Percentiles rank a stretch among this genome's conserved stretches.
These are phyloP conservation scores for Drosophila pseudoananassae DNA, from an alignment of 1,140 invertebrate genomes.

Conservation along the genomic window DNA sequence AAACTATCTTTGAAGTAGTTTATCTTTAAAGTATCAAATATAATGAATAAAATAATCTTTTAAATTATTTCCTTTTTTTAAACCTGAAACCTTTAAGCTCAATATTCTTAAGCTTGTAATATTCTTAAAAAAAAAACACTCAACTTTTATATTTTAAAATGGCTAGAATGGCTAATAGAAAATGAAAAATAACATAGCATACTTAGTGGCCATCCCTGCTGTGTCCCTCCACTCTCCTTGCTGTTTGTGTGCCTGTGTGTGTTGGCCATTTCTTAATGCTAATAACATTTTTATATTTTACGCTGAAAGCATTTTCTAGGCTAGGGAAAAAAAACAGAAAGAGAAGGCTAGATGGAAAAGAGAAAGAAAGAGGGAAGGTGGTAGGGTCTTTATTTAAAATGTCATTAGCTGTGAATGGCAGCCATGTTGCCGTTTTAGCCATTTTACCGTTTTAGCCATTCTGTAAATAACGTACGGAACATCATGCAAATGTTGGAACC, in stretches of 20 bases:
- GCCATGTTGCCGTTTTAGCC: conserved; percentile 72
- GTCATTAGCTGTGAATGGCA: conserved; percentile 73
- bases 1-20: no score
- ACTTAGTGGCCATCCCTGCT: conserved; percentile 46
- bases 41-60: no score
- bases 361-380: neutral
- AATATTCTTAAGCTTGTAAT: neutral
- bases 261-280: conserved; percentile 45
- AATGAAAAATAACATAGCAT: conserved; percentile 50
- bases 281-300: conserved; percentile 67
- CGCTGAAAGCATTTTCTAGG: conserved; percentile 44
- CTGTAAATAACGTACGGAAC: conserved; percentile 63
- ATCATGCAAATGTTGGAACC: conserved; percentile 78
- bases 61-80: no score
- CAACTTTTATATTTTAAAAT: conserved; percentile 5
- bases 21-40: no score
- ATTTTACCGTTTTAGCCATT: conserved; percentile 71
- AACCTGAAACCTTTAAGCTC: neutral
- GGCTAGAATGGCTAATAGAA: conserved; percentile 20
- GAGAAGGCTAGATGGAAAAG: neutral
- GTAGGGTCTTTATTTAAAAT: conserved; percentile 57
- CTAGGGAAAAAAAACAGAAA: conserved; percentile 13
- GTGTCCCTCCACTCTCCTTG: conserved; percentile 17
- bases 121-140: neutral
- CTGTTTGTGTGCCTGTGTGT: neutral